Evolutionary conservation across 2,797 vertebrate genomes (phyloP).

Genomic region (Emydoidea blandingii): DNA sequence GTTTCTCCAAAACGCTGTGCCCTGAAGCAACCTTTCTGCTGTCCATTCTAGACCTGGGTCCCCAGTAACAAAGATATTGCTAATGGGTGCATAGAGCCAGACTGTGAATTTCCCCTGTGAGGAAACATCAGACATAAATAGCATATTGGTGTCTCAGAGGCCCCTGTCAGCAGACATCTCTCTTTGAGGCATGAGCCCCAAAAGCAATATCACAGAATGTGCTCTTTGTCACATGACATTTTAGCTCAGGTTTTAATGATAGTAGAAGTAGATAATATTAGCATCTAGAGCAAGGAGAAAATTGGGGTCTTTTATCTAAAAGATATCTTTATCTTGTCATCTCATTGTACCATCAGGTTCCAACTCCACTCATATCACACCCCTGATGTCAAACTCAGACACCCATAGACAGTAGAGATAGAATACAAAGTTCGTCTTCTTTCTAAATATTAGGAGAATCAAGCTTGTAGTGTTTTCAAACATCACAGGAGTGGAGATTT

Average conservation of each 20-base stretch:
- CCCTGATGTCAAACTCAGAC: slow-evolving; percentile 63
- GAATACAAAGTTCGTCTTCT: not conserved
- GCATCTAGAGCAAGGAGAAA: slow-evolving; percentile 58
- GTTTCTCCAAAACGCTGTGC: slow-evolving; percentile 35
- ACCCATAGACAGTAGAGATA: not conserved
- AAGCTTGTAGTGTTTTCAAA: not conserved
- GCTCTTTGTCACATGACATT: not conserved
- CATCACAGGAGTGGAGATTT: not conserved
- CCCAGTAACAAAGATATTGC: not conserved
- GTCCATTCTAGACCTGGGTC: not conserved
- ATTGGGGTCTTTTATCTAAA: slow-evolving; percentile 69
- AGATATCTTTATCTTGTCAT: slow-evolving; percentile 56
- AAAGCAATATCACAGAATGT: not conserved
- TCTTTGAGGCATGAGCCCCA: not conserved
- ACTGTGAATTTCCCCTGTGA: not conserved
- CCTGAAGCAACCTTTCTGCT: slow-evolving; percentile 33
- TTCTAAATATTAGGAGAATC: not conserved
- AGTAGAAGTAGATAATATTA: slow-evolving; percentile 48
- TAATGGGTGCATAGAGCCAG: not conserved
- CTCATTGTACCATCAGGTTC: slow-evolving; percentile 64
- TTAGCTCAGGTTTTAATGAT: slow-evolving; percentile 40
- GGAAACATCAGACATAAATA: slow-evolving; percentile 13
- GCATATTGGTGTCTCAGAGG: not conserved
- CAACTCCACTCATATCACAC: slow-evolving; percentile 43
- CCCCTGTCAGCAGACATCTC: not conserved